A percentile compares a stretch with the other conserved stretches of the same genome.
These are phyloP conservation scores for Desmodus rotundus DNA, from an alignment of 2,113 vertebrate species.

Conservation along the genomic window DNA sequence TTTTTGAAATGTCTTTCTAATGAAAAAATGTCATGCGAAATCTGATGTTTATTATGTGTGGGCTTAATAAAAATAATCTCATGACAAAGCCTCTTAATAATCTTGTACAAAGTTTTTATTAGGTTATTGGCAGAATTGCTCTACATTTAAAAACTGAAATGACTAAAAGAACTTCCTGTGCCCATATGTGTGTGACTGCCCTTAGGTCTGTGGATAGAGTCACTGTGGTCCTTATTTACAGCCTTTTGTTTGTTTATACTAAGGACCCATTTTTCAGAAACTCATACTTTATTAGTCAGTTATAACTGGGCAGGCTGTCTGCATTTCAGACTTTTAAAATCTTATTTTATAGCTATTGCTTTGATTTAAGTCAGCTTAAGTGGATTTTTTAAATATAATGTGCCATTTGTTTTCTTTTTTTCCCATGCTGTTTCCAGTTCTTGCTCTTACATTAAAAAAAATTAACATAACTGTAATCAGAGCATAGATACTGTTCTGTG, in stretches of 20 bases:
- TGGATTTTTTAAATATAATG: neutral
- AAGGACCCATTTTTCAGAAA: neutral
- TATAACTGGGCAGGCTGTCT: neutral
- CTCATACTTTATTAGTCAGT: neutral
- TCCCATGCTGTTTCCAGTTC: neutral
- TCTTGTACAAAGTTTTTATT: neutral
- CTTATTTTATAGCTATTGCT: neutral
- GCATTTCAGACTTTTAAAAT: neutral
- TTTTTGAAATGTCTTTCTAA: conserved; percentile 35
- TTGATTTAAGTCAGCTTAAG: neutral
- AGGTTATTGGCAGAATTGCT: neutral
- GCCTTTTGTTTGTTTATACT: neutral
- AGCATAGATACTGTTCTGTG: neutral
- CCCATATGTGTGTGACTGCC: neutral
- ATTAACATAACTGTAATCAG: neutral
- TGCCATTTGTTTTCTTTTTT: neutral
- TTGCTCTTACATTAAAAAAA: neutral
- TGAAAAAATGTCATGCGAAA: conserved; percentile 4
- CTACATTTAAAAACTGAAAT: neutral
- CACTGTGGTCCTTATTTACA: neutral
- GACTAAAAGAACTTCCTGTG: neutral
- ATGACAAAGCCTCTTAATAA: neutral
- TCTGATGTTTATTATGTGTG: neutral
- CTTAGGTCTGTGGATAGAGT: neutral
- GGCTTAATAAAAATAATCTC: conserved; percentile 4